phyloP scores from a whole-genome alignment of 2,888 invertebrate genomes.

The Dynastes maya region DNA sequence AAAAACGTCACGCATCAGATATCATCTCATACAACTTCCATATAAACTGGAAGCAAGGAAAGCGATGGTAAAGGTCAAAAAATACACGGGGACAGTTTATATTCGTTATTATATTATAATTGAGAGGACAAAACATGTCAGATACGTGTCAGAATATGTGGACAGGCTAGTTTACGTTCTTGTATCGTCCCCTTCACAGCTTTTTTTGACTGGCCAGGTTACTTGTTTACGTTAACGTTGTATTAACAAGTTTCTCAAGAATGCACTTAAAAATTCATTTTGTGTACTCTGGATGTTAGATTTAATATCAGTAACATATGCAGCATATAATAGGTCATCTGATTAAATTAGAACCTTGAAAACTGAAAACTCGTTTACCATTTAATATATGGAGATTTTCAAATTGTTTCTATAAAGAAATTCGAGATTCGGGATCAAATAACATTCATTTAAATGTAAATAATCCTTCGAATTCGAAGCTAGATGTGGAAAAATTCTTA shows the following conservation, averaged over 20 bases:
- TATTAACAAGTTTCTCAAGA: too few species aligned
- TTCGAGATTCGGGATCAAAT: background rate
- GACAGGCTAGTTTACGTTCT: conserved; percentile 60
- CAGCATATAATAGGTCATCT: too few species aligned
- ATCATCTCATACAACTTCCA: background rate
- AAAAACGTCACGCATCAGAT: conserved; percentile 13
- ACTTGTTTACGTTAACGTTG: conserved; percentile 4
- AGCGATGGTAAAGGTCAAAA: conserved; percentile 59
- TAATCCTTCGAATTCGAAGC: too few species aligned
- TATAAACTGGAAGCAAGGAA: background rate
- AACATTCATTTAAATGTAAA: background rate
- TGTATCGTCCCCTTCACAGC: conserved; percentile 29
- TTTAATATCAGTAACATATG: too few species aligned
- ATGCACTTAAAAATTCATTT: too few species aligned
- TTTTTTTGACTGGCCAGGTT: background rate
- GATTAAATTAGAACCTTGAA: too few species aligned
- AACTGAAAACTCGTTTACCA: too few species aligned
- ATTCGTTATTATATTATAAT: conserved; percentile 65
- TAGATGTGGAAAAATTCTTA: too few species aligned
- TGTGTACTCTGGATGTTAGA: too few species aligned
- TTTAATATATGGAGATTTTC: too few species aligned
- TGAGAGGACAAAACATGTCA: conserved; percentile 66
- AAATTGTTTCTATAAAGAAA: background rate
- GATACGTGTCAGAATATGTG: conserved; percentile 64
- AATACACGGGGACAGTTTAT: conserved; percentile 63